Evolutionary conservation across 2,797 vertebrate genomes (phyloP).

Genomic region (Sus cebifrons): DNA sequence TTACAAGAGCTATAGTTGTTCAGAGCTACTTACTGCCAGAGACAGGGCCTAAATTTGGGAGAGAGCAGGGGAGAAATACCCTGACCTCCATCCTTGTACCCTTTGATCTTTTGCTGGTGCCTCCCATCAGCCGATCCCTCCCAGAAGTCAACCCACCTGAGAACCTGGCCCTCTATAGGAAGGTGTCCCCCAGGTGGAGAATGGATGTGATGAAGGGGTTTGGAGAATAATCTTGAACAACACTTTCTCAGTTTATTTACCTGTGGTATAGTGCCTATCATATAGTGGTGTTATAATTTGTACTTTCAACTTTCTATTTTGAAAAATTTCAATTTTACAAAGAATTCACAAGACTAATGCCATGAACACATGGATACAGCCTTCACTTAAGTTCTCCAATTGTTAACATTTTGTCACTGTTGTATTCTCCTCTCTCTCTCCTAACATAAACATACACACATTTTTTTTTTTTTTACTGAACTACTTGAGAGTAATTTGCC

Average conservation of each 20-base stretch:
- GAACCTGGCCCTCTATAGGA: not conserved
- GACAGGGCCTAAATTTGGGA: not conserved
- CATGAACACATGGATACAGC: not conserved
- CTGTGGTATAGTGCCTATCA: not conserved
- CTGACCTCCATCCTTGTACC: not conserved
- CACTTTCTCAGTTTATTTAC: not conserved
- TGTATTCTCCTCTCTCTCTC: conserved; percentile 27
- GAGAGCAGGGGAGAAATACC: not conserved
- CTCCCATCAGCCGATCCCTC: not conserved
- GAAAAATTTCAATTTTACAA: conserved; percentile 15
- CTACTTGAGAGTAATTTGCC: conserved; percentile 11
- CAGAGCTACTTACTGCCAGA: not conserved
- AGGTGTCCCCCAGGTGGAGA: not conserved
- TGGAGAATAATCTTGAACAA: not conserved
- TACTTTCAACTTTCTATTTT: not conserved
- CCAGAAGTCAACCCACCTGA: not conserved
- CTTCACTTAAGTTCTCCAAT: conserved; percentile 3
- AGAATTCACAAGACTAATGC: conserved; percentile 18
- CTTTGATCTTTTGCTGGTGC: not conserved
- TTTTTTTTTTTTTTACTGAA: not conserved
- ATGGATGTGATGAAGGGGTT: not conserved
- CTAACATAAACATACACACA: not conserved
- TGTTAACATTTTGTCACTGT: not conserved
- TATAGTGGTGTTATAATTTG: not conserved
- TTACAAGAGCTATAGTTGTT: not conserved